Percentiles rank a stretch among this genome's conserved stretches.
phyloP scores from a whole-genome alignment of 1,140 invertebrate genomes.

The Pogonus chalceus region DNA sequence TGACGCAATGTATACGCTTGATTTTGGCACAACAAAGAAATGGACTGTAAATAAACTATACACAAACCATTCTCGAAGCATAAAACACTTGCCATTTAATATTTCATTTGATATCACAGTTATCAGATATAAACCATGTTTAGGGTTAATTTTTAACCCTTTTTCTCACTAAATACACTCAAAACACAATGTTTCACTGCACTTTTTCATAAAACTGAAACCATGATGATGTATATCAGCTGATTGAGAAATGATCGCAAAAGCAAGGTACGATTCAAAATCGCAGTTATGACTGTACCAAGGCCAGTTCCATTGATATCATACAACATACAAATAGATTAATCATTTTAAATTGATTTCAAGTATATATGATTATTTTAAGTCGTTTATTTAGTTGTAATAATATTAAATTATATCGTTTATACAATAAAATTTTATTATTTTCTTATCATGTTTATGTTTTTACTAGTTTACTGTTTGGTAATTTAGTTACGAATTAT shows the following conservation, averaged over 20 bases:
- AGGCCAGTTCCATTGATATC: no score
- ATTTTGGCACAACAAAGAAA: constrained; percentile 4
- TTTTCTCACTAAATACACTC: not conserved
- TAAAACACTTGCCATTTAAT: not conserved
- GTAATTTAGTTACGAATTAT: no score
- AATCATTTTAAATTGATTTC: no score
- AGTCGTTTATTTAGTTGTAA: no score
- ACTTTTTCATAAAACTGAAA: not conserved
- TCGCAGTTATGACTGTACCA: not conserved
- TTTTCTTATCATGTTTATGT: no score
- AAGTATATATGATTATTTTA: no score
- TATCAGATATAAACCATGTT: not conserved
- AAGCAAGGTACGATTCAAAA: constrained; percentile 3
- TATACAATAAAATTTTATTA: no score
- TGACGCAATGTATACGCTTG: not conserved
- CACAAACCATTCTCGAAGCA: not conserved
- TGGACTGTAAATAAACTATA: constrained; percentile 1
- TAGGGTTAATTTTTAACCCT: no score
- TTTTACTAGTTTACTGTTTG: no score
- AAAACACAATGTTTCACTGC: not conserved
- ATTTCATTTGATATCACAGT: not conserved
- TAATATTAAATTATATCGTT: no score
- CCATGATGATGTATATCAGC: constrained; percentile 1
- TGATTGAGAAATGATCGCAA: constrained; percentile 1
- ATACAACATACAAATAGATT: no score